Percentiles rank a stretch among this genome's conserved stretches.
These are phyloP conservation scores for Onychostoma macrolepis DNA, from an alignment of 2,113 vertebrate species.

Conservation along the genomic window DNA sequence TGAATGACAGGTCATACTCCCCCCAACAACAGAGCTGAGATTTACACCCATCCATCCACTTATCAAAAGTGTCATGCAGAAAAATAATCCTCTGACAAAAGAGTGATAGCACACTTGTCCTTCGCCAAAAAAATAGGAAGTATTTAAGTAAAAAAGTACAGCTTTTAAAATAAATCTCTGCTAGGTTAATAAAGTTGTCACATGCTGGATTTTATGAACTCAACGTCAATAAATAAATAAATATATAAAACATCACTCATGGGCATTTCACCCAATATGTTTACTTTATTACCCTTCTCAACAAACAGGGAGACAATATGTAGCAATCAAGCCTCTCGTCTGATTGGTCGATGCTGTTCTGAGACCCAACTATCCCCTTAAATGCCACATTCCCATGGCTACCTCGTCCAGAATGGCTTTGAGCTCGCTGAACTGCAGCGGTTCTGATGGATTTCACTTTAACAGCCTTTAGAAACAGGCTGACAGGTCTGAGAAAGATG, in stretches of 20 bases:
- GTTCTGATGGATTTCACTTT: conserved; percentile 64
- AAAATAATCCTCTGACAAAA: conserved; percentile 58
- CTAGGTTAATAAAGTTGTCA: conserved; percentile 72
- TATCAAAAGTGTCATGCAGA: conserved; percentile 36
- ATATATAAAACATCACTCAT: conserved; percentile 59
- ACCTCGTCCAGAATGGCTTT: conserved; percentile 31
- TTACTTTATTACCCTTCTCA: conserved; percentile 58
- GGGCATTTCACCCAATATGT: conserved; percentile 62
- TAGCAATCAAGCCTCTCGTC: conserved; percentile 38
- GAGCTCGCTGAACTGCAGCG: conserved; percentile 49
- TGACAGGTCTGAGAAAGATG: conserved; percentile 48
- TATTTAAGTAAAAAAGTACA: conserved; percentile 57
- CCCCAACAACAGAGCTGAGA: conserved; percentile 52
- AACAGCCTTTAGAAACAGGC: conserved; percentile 60
- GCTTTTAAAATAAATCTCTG: conserved; percentile 66
- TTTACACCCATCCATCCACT: conserved; percentile 56
- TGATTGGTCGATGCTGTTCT: conserved; percentile 20
- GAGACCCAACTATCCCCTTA: neutral
- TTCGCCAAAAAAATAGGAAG: conserved; percentile 50
- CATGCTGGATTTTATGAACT: conserved; percentile 57
- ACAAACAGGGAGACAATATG: conserved; percentile 39
- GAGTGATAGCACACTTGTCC: conserved; percentile 65
- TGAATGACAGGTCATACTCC: conserved; percentile 58
- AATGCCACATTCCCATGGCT: conserved; percentile 23
- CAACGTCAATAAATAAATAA: conserved; percentile 53